Conservation (phyloP, 1,140 invertebrate species). For the Chionoecetes opilio region DNA sequence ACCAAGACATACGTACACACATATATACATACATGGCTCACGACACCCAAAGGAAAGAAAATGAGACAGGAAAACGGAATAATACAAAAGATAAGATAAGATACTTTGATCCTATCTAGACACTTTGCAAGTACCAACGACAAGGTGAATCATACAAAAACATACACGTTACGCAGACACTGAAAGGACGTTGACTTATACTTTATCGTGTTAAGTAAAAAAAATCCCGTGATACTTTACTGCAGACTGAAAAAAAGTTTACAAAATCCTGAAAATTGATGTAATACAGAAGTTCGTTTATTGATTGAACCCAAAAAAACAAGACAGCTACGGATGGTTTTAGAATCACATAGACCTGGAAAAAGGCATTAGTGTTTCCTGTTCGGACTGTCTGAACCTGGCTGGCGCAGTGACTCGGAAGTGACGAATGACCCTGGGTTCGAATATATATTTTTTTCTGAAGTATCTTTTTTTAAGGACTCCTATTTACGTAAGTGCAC, state of each 20-base stretch:
- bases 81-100: no score
- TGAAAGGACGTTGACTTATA: background rate
- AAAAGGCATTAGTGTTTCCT: slow-evolving; percentile 78
- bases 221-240: no score
- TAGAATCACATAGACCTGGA: background rate
- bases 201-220: background rate
- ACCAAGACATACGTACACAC: slow-evolving; percentile 16
- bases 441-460: background rate
- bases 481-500: background rate
- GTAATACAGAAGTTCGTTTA: background rate
- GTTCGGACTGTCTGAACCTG: slow-evolving; percentile 47
- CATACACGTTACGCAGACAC: no score
- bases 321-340: background rate
- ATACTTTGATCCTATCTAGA: background rate
- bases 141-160: no score
- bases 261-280: background rate
- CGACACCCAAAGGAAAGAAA: slow-evolving; percentile 64
- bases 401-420: slow-evolving; percentile 9
- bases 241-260: no score
- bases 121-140: no score
- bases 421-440: background rate
- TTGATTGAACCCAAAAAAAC: background rate
- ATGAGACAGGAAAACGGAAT: background rate
- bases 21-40: slow-evolving; percentile 19
- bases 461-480: background rate